These are phyloP conservation scores for Euphonia xanthogaster DNA, from an alignment of 2,797 vertebrate genomes.

Conservation along the genomic window DNA sequence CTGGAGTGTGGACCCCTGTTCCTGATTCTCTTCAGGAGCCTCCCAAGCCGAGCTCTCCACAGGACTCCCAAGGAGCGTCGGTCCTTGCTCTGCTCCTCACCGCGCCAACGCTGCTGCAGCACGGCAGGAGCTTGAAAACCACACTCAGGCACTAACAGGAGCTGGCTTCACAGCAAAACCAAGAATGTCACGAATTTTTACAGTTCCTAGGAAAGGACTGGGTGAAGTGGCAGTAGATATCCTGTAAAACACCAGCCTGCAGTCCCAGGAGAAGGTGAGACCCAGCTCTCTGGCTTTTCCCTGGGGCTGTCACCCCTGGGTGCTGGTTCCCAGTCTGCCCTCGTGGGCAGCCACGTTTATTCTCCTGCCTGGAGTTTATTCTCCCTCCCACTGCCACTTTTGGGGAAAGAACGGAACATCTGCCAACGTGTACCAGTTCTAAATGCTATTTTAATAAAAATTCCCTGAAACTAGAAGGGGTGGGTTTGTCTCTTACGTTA, in stretches of 20 bases:
- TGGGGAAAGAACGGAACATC: constrained; percentile 21
- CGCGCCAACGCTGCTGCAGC: not conserved
- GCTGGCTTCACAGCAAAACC: not conserved
- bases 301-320: not conserved
- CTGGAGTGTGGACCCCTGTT: fast-evolving
- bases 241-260: not conserved
- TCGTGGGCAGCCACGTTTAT: not conserved
- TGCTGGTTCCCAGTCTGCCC: not conserved
- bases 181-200: not conserved
- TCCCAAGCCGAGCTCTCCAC: not conserved
- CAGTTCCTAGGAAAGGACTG: not conserved
- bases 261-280: not conserved
- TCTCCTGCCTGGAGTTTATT: constrained; percentile 7
- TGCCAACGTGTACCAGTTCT: constrained; percentile 56
- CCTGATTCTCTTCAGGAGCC: not conserved
- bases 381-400: not conserved
- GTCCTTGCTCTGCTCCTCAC: not conserved
- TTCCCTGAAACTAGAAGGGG: not conserved
- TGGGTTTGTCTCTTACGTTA: not conserved
- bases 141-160: not conserved
- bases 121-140: not conserved
- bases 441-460: constrained; percentile 79
- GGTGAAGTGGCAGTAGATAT: not conserved
- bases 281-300: not conserved
- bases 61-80: fast-evolving